phyloP scores from a whole-genome alignment of 2,113 vertebrate species.

The Lutjanus erythropterus region DNA sequence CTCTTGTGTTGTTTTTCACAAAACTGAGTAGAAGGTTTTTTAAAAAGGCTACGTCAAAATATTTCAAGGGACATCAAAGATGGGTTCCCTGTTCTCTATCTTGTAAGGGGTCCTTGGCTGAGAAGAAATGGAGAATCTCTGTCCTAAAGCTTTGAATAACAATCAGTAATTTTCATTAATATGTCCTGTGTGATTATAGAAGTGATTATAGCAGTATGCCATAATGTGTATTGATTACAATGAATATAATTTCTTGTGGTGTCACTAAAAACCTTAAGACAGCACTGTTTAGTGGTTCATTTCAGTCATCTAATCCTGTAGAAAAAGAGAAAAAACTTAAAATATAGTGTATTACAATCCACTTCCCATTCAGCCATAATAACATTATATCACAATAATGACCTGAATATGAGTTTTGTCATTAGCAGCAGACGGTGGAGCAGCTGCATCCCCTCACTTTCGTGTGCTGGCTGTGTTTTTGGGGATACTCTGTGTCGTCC shows the following conservation, averaged over 20 bases:
- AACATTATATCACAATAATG: not conserved
- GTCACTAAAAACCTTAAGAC: too few relatives aligned
- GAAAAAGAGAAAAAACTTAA: not conserved
- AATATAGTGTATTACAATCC: not conserved
- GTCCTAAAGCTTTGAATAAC: too few relatives aligned
- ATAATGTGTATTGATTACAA: not conserved
- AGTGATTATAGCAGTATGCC: not conserved
- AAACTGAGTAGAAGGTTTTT: too few relatives aligned
- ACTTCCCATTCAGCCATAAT: not conserved
- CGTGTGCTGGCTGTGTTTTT: not conserved
- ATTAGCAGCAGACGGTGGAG: slow-evolving; percentile 12
- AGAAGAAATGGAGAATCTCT: too few relatives aligned
- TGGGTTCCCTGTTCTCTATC: too few relatives aligned
- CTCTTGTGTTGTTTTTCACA: too few relatives aligned
- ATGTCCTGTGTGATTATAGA: not conserved
- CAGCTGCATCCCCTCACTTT: not conserved
- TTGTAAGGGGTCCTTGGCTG: too few relatives aligned
- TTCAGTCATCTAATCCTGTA: not conserved
- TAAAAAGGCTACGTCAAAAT: too few relatives aligned
- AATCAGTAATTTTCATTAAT: not conserved
- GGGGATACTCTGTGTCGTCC: slow-evolving; percentile 30
- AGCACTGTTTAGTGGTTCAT: not conserved
- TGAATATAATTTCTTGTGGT: too few relatives aligned
- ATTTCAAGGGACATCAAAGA: too few relatives aligned
- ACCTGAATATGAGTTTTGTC: slow-evolving; percentile 1